Percentiles rank a stretch among this genome's conserved stretches.
phyloP scores from a whole-genome alignment of 2,888 invertebrate genomes.

The Apocheima hispidaria region DNA sequence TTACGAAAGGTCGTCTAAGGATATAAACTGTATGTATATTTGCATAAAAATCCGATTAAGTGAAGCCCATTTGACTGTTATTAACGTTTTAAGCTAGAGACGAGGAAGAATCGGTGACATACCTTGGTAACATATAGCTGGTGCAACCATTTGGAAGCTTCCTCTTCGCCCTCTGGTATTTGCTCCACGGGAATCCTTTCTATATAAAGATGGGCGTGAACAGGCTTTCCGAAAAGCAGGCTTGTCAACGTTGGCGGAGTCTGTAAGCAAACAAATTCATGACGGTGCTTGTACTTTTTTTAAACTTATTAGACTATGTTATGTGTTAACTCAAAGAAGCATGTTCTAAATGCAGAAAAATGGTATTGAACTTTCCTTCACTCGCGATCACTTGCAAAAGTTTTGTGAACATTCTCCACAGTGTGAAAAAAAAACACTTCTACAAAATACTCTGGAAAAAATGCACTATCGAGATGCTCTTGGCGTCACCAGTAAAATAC shows the following conservation, averaged over 20 bases:
- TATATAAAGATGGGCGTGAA: slow-evolving; percentile 91
- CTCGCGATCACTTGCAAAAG: neutral
- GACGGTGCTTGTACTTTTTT: neutral
- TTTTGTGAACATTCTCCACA: neutral
- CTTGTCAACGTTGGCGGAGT: slow-evolving; percentile 92
- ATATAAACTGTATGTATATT: no score
- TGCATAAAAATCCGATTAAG: no score
- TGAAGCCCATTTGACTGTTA: no score
- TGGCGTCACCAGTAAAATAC: no score
- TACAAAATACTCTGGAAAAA: no score
- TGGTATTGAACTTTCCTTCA: neutral
- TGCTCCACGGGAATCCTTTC: slow-evolving; percentile 93
- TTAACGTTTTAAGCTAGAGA: no score
- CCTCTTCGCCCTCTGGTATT: slow-evolving; percentile 91
- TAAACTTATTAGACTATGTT: neutral
- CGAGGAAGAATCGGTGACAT: slow-evolving; percentile 42
- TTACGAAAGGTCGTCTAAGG: no score
- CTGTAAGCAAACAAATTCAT: slow-evolving; percentile 52
- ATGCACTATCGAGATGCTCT: no score
- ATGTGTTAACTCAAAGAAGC: neutral
- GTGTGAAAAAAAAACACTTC: neutral
- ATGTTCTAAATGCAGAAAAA: neutral
- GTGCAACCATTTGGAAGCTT: slow-evolving; percentile 93
- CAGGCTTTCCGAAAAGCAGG: slow-evolving; percentile 90
- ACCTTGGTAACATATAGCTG: slow-evolving; percentile 94